A percentile compares a stretch with the other conserved stretches of the same genome.
Conservation (phyloP, 2,113 vertebrate species). For the Sardina pilchardus region DNA sequence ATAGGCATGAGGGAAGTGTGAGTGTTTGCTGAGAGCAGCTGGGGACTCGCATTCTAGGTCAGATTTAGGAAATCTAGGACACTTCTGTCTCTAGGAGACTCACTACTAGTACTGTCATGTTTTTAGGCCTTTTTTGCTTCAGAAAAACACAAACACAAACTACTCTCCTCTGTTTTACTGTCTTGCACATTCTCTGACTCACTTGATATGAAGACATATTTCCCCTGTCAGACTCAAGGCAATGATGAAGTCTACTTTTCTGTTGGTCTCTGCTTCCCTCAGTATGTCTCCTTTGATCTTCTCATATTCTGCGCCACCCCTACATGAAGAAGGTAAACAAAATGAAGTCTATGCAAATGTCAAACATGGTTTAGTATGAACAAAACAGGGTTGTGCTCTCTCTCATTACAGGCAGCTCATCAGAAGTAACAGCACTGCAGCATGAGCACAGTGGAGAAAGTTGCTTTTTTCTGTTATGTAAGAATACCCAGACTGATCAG, state of each 20-base stretch:
- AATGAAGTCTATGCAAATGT: not conserved
- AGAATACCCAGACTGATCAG: slow-evolving; percentile 47
- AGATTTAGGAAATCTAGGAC: slow-evolving; percentile 76
- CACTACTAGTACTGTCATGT: slow-evolving; percentile 72
- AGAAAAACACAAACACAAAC: slow-evolving; percentile 60
- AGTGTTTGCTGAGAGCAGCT: slow-evolving; percentile 64
- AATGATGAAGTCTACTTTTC: not conserved
- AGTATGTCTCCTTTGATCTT: not conserved
- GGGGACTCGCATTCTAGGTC: slow-evolving; percentile 73
- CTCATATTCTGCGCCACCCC: not conserved
- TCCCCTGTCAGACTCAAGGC: not conserved
- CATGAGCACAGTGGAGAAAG: not conserved
- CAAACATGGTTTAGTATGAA: not conserved
- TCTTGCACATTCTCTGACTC: not conserved
- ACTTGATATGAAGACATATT: not conserved
- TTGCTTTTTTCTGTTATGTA: slow-evolving; percentile 37
- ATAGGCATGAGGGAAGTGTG: slow-evolving; percentile 44
- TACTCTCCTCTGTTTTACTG: slow-evolving; percentile 36
- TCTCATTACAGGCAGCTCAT: not conserved
- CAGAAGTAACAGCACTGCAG: not conserved
- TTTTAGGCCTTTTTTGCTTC: slow-evolving; percentile 72
- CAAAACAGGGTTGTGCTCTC: not conserved
- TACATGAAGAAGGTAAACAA: not conserved
- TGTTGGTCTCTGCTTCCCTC: not conserved
- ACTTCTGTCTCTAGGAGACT: slow-evolving; percentile 68